Evolutionary conservation across 1,140 invertebrate species (phyloP).

Genomic region (Vollenhovia emeryi): DNA sequence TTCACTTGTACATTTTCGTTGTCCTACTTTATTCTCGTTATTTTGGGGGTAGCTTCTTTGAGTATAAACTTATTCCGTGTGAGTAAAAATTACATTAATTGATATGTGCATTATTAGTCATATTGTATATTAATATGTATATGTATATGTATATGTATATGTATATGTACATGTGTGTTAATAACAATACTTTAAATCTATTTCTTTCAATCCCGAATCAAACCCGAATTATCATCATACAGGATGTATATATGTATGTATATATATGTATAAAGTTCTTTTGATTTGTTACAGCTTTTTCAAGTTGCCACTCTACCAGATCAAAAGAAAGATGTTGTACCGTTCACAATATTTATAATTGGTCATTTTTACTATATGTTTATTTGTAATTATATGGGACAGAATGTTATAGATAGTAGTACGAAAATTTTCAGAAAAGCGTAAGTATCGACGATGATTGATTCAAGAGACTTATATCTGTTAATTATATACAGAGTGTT

Average conservation of each 20-base stretch:
- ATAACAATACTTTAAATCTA: too few relatives aligned
- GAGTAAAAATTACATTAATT: conserved; percentile 19
- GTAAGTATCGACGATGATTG: neutral
- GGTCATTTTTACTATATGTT: conserved; percentile 47
- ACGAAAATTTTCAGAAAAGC: neutral
- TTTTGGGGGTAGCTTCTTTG: conserved; percentile 29
- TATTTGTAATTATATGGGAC: conserved; percentile 29
- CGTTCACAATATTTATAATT: neutral
- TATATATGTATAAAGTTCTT: neutral
- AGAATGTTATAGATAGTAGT: conserved; percentile 29
- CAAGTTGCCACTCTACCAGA: neutral
- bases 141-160: too few relatives aligned
- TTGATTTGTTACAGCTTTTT: conserved; percentile 22
- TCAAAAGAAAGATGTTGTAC: neutral
- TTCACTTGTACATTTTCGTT: neutral
- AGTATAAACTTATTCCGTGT: conserved; percentile 40
- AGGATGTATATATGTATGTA: too few relatives aligned
- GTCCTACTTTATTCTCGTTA: conserved; percentile 20
- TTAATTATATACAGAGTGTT: too few relatives aligned
- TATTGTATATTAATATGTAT: neutral
- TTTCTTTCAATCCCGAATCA: too few relatives aligned
- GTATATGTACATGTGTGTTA: too few relatives aligned
- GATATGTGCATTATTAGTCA: neutral
- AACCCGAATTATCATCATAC: neutral
- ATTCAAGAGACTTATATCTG: neutral